Conservation (phyloP, 1,140 invertebrate genomes). For the Pseudomyrmex sp. region DNA sequence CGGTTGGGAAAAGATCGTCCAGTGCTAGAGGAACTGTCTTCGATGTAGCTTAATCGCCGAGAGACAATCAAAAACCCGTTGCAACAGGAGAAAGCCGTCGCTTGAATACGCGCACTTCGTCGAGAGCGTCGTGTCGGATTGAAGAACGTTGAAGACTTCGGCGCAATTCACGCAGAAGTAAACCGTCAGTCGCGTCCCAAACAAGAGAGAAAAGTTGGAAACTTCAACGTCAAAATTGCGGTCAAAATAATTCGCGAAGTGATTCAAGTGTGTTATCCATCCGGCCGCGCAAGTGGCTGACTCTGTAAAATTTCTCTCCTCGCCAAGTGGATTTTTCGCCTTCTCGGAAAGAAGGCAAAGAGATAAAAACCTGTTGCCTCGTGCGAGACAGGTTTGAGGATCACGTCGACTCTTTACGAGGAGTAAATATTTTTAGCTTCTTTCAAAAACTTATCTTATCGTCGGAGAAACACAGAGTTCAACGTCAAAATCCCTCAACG, state of each 20-base stretch:
- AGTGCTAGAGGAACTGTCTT: neutral
- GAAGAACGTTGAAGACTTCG: neutral
- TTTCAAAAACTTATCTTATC: neutral
- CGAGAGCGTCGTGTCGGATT: neutral
- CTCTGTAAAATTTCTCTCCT: no score
- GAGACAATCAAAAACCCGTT: conserved; percentile 25
- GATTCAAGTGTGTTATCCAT: neutral
- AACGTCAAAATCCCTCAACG: neutral
- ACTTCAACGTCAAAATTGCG: neutral
- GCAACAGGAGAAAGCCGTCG: conserved; percentile 36
- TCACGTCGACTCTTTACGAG: neutral
- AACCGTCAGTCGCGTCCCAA: neutral
- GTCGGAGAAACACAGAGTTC: neutral
- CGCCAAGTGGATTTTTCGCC: neutral
- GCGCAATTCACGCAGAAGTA: neutral
- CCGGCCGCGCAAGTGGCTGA: no score
- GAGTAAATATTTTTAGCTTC: neutral
- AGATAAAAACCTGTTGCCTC: neutral
- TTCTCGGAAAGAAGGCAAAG: neutral
- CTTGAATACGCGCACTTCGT: neutral
- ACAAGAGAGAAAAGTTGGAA: neutral
- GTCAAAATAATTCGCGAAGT: neutral
- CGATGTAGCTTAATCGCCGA: no score
- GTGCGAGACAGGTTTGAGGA: neutral
- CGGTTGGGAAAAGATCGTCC: no score